phyloP scores from a whole-genome alignment of 2,888 invertebrate species.

The Yponomeuta plumbellus region DNA sequence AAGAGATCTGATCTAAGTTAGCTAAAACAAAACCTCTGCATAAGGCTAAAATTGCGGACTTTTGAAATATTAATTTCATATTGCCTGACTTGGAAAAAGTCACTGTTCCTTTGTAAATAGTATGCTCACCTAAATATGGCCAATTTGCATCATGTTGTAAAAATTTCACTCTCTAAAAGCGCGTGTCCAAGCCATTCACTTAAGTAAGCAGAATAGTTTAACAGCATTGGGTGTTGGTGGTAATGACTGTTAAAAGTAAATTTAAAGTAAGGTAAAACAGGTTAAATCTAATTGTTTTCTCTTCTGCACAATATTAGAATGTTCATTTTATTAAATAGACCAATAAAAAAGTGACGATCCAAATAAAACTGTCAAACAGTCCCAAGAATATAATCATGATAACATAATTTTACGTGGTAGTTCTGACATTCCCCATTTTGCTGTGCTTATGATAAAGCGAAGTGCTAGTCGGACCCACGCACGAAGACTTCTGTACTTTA shows the following conservation, averaged over 20 bases:
- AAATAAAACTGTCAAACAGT: too few species aligned
- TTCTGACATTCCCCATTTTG: too few species aligned
- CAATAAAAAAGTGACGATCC: too few species aligned
- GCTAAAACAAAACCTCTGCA: not conserved
- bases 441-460: too few species aligned
- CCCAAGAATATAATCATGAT: too few species aligned
- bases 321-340: too few species aligned
- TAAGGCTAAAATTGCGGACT: not conserved
- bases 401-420: too few species aligned
- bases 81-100: not conserved
- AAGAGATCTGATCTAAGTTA: not conserved
- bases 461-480: too few species aligned
- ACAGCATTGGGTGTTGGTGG: conserved; percentile 17
- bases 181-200: conserved; percentile 30
- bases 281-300: too few species aligned
- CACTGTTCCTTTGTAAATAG: not conserved
- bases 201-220: conserved; percentile 26
- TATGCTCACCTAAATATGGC: conserved; percentile 1
- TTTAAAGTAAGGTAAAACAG: not conserved
- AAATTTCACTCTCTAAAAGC: conserved; percentile 53
- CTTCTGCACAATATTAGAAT: too few species aligned
- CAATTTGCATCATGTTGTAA: conserved; percentile 46
- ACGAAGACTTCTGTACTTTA: too few species aligned
- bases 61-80: not conserved
- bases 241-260: not conserved